Percentiles rank a stretch among this genome's conserved stretches.
phyloP scores from a whole-genome alignment of 2,113 vertebrate species.

The Cavia aperea region DNA sequence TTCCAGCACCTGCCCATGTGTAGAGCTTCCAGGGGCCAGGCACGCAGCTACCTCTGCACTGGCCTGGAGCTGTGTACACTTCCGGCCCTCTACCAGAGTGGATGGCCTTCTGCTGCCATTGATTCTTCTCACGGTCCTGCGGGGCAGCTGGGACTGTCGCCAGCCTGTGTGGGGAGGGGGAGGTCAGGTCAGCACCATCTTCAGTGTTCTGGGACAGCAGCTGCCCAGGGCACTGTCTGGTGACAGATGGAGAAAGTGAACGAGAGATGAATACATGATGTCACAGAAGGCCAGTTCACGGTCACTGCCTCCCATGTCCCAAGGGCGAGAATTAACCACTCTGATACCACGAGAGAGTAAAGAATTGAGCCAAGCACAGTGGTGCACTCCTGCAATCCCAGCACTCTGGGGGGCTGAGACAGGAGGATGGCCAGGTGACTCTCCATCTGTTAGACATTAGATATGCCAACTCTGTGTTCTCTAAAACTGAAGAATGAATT shows the following conservation, averaged over 20 bases:
- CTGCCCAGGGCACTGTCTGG: background rate
- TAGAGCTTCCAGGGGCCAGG: background rate
- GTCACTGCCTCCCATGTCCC: no score
- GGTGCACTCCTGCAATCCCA: background rate
- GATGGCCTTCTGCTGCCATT: no score
- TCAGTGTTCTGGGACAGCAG: background rate
- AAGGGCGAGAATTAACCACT: background rate
- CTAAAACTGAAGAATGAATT: background rate
- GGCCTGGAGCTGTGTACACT: background rate
- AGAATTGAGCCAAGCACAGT: background rate
- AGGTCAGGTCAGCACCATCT: background rate
- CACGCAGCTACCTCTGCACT: background rate
- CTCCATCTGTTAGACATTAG: no score
- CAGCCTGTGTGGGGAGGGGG: background rate
- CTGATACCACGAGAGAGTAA: background rate
- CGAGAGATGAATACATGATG: background rate
- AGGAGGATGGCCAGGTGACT: no score
- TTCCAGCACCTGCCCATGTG: background rate
- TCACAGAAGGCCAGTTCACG: background rate
- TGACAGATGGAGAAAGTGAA: background rate
- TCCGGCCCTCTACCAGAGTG: background rate
- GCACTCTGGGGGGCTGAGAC: background rate
- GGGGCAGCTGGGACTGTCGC: rapidly evolving
- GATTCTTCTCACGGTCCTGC: background rate
- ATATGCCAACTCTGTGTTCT: no score